A percentile compares a stretch with the other conserved stretches of the same genome.
phyloP scores from a whole-genome alignment of 64 coral and sea anemone species.

The Platygyra sinensis region DNA sequence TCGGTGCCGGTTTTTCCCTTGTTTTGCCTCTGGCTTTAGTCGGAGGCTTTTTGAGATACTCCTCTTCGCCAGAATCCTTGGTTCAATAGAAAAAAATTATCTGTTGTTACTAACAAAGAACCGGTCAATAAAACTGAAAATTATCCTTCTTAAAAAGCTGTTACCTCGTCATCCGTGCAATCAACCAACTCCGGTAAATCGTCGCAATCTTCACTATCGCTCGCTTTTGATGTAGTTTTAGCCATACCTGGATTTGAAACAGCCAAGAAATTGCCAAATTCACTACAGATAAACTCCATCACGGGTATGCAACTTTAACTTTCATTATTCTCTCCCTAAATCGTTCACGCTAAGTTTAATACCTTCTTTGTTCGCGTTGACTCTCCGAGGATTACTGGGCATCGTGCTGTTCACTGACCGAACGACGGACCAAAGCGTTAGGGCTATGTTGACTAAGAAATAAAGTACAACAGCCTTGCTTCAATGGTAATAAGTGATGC shows the following conservation, averaged over 20 bases:
- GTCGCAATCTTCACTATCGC: neutral
- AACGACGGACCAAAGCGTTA: conserved; percentile 10
- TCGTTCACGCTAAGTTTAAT: neutral
- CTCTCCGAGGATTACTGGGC: neutral
- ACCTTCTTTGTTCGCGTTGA: conserved; percentile 1
- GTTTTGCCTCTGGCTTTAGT: neutral
- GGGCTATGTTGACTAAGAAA: neutral
- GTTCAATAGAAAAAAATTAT: neutral
- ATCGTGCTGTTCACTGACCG: neutral
- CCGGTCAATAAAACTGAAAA: neutral
- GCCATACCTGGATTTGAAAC: neutral
- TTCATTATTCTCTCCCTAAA: neutral
- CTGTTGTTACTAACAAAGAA: neutral
- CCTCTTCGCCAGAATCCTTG: conserved; percentile 22
- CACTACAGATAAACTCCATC: too few relatives aligned
- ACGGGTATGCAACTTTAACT: neutral
- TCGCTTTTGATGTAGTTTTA: neutral
- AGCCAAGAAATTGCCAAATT: neutral
- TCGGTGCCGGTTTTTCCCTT: neutral
- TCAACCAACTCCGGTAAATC: conserved; percentile 1
- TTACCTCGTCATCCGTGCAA: conserved; percentile 36
- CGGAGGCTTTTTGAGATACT: neutral
- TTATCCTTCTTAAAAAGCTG: neutral
- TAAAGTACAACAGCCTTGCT: neutral
- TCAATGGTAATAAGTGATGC: neutral